These are phyloP conservation scores for Imbricaverruca yamaguchii DNA, from an alignment of 2,888 invertebrate species.

Conservation along the genomic window DNA sequence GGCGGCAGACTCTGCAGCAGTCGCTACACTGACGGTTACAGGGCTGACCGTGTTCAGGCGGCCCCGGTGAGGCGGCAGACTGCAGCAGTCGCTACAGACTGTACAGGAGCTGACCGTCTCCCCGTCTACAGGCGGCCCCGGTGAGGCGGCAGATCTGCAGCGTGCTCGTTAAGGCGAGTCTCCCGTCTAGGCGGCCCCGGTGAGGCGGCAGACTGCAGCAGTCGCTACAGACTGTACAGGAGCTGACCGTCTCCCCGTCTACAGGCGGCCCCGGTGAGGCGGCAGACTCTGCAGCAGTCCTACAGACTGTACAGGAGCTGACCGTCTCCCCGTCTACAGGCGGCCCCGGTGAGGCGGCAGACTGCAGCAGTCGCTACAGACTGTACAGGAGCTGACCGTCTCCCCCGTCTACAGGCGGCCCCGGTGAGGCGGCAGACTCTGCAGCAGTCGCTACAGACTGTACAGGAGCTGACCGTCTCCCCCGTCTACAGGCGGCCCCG, in stretches of 20 bases:
- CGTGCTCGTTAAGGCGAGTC: too few relatives aligned
- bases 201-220: too few relatives aligned
- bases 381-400: conserved; percentile 42
- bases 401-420: background rate
- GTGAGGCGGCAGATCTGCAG: conserved; percentile 48
- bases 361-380: conserved; percentile 62
- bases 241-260: conserved; percentile 43
- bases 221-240: conserved; percentile 43
- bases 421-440: conserved; percentile 48
- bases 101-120: too few relatives aligned
- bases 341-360: conserved; percentile 49
- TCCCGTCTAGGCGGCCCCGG: conserved; percentile 52
- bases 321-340: conserved; percentile 39
- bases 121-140: background rate
- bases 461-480: conserved; percentile 54
- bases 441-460: conserved; percentile 57
- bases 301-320: conserved; percentile 62
- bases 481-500: conserved; percentile 51
- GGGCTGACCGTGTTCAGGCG: conserved; percentile 50
- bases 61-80: conserved; percentile 45
- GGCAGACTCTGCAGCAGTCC: conserved; percentile 58
- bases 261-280: conserved; percentile 37
- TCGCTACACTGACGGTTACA: conserved; percentile 65
- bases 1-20: conserved; percentile 56
- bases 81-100: too few relatives aligned